Evolutionary conservation across 2,113 vertebrate genomes (phyloP).

Genomic region (Urocitellus parryii): DNA sequence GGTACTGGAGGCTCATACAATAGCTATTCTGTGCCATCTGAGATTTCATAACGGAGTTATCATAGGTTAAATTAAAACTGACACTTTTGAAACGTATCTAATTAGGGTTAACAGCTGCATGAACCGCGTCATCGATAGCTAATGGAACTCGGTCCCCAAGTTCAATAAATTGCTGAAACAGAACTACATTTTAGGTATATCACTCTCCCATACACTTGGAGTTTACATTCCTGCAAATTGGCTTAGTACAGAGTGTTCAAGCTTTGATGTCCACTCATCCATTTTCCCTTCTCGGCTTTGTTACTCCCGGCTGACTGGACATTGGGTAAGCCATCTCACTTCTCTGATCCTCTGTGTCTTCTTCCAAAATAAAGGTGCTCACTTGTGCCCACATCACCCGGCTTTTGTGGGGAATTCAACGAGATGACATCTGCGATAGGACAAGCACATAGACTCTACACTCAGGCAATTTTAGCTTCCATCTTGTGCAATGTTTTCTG

Average conservation of each 20-base stretch:
- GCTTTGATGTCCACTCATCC: slow-evolving; percentile 14
- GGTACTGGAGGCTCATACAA: slow-evolving; percentile 84
- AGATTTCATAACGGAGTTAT: slow-evolving; percentile 88
- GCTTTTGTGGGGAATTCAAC: not conserved
- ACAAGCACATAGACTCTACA: not conserved
- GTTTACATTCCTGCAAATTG: slow-evolving; percentile 15
- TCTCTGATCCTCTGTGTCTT: not conserved
- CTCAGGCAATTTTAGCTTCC: not conserved
- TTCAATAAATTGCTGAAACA: slow-evolving; percentile 63
- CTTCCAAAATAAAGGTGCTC: not conserved
- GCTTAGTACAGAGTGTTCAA: not conserved
- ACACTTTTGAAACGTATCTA: slow-evolving; percentile 83
- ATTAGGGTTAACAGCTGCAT: slow-evolving; percentile 82
- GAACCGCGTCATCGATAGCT: slow-evolving; percentile 76
- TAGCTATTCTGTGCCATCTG: slow-evolving; percentile 85
- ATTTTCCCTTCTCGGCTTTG: not conserved
- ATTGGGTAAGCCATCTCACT: not conserved
- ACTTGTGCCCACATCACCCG: not conserved
- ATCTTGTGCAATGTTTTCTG: slow-evolving; percentile 40
- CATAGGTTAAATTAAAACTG: slow-evolving; percentile 87
- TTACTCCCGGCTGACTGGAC: not conserved
- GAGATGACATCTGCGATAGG: not conserved
- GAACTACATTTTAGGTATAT: not conserved
- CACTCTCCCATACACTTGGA: not conserved
- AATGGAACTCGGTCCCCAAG: slow-evolving; percentile 77